phyloP scores from a whole-genome alignment of 2,797 vertebrate species.

The Scyliorhinus canicula region DNA sequence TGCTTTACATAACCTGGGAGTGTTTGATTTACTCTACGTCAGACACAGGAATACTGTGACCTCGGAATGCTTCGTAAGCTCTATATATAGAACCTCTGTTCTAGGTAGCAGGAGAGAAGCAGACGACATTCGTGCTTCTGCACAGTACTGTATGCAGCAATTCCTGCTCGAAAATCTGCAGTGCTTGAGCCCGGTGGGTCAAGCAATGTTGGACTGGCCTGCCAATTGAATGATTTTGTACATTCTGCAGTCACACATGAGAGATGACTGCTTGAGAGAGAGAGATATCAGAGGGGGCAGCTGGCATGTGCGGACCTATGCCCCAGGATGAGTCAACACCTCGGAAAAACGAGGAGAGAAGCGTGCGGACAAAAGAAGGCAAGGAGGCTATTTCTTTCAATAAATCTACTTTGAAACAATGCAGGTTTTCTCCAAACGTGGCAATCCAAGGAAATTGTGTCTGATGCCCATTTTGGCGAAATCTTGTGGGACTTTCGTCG shows the following conservation, averaged over 20 bases:
- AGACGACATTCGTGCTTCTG: neutral
- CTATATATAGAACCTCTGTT: neutral
- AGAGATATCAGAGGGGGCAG: neutral
- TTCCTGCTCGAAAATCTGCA: neutral
- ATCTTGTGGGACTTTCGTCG: neutral
- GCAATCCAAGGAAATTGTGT: neutral
- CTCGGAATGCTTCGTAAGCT: neutral
- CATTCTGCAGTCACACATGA: neutral
- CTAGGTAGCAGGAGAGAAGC: neutral
- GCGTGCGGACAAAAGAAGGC: neutral
- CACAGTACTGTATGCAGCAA: neutral
- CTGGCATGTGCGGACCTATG: neutral
- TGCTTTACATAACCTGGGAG: neutral
- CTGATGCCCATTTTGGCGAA: neutral
- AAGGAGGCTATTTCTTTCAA: neutral
- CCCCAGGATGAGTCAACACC: neutral
- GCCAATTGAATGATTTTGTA: neutral
- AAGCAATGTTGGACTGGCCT: neutral
- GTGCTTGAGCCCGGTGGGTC: neutral
- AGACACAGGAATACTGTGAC: neutral
- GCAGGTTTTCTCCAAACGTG: neutral
- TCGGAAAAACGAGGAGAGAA: neutral
- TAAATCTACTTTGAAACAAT: neutral
- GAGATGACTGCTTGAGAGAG: neutral
- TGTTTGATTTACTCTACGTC: conserved; percentile 6